These are phyloP conservation scores for Saccopteryx bilineata DNA, from an alignment of 2,113 vertebrate species.

Conservation along the genomic window DNA sequence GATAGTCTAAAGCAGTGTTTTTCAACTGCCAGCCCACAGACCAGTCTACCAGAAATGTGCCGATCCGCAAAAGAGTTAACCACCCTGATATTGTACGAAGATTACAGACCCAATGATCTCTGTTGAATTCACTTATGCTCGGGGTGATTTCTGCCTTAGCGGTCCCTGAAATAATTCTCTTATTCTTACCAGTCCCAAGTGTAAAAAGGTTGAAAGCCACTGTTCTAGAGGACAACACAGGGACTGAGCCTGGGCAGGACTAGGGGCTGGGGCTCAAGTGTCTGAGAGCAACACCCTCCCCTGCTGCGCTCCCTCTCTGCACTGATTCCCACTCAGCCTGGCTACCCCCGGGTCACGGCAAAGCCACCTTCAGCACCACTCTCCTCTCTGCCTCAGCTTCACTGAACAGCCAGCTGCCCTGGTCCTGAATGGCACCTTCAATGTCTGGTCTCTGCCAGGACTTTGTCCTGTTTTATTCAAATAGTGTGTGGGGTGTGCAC, in stretches of 20 bases:
- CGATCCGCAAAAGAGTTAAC: too few relatives aligned
- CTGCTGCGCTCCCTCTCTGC: conserved; percentile 74
- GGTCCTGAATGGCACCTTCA: neutral
- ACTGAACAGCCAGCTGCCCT: conserved; percentile 69
- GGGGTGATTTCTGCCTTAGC: too few relatives aligned
- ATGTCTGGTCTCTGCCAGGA: neutral
- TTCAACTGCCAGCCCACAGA: too few relatives aligned
- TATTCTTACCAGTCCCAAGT: too few relatives aligned
- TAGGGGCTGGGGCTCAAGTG: conserved; percentile 61
- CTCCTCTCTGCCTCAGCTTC: conserved; percentile 74
- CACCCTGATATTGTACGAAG: too few relatives aligned
- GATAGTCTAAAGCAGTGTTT: too few relatives aligned
- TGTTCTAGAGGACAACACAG: neutral
- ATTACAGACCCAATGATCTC: too few relatives aligned
- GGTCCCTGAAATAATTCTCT: too few relatives aligned
- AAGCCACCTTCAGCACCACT: conserved; percentile 73
- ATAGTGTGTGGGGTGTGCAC: accelerated
- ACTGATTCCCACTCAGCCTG: conserved; percentile 80
- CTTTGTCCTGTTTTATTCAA: neutral
- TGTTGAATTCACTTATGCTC: too few relatives aligned
- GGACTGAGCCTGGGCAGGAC: neutral
- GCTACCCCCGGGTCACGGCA: conserved; percentile 42
- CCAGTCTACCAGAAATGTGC: too few relatives aligned
- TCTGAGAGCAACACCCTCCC: conserved; percentile 73
- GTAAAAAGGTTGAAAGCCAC: too few relatives aligned